Base-by-base conservation (phyloP, 1,140 invertebrate species). In the Tetragnatha versicolor region DNA sequence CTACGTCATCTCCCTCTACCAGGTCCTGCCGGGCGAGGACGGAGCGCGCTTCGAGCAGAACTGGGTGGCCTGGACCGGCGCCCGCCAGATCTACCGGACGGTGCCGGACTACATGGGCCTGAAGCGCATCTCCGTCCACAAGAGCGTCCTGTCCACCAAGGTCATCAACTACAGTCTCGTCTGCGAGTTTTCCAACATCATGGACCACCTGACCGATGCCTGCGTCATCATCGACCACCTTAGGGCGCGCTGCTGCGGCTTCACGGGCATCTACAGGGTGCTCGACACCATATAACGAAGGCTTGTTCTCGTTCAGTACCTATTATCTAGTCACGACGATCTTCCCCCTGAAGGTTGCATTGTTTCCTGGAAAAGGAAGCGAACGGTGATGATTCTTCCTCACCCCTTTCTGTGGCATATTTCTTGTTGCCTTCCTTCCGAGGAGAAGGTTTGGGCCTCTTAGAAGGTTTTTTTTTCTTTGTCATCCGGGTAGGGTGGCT, bases 161-260 rank as follows among this genome's bases (percentile, higher is more conserved):
- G 53, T 81, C 17, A 83, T 84, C 35, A 83, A 82, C 25, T 96
- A 97, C 86, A 87, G 96, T 55, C 85, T 97, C 47, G 89, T 96
- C 20, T 96, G 93, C 84, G 95, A 97, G 86, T 96, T 94, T 86
- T 91, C 93, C 68, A 93, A 94, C 85, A 88, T 97, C 78, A 89
- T 95, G 83, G 92, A 93, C 83, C 92, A 95, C 85, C 88, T 96
- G 78, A 92, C 93, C 1, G 91, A 93, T 33, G 94, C 93, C 27
- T 93, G 94, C 49, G 91, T 93, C 83, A 85, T 96, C 79, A 89
- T 96, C 75, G 94, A 94, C 22, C 93, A 94, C 1, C 84, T 97
- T 27, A 87, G 94, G 72, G 94, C 94, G 0, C 88, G 95, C 35
- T 89, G 96, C 17, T 96, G 94, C 84, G 94, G 94, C 2, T 95